These are phyloP conservation scores for Anas capensis DNA, from an alignment of 2,797 vertebrate species.

Conservation along the genomic window DNA sequence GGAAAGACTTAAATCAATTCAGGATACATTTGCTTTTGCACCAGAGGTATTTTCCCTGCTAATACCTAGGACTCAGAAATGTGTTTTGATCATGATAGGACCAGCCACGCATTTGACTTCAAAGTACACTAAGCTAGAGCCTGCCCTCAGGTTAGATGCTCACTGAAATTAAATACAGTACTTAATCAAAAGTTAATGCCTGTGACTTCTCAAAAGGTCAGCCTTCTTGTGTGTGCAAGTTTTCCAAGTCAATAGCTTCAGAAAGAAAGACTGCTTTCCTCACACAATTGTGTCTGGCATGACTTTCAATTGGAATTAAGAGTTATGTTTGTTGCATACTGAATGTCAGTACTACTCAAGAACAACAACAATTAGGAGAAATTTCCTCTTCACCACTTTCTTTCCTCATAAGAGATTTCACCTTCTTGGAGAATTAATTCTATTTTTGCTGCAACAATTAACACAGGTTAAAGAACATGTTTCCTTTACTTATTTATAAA, in stretches of 20 bases:
- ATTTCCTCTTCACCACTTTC: accelerated
- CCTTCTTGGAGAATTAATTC: neutral
- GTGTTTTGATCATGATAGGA: constrained; percentile 17
- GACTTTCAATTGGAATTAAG: neutral
- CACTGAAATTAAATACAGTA: constrained; percentile 63
- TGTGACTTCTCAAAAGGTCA: constrained; percentile 66
- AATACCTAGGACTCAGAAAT: neutral
- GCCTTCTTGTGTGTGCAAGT: neutral
- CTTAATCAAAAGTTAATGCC: constrained; percentile 54
- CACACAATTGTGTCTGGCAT: neutral
- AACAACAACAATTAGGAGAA: neutral
- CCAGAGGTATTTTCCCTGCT: neutral
- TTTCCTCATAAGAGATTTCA: neutral
- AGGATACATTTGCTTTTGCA: neutral
- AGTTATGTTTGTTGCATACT: neutral
- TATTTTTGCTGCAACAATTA: neutral
- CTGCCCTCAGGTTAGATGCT: constrained; percentile 61
- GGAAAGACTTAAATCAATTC: neutral
- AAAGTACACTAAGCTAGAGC: constrained; percentile 43
- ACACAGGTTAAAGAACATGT: neutral
- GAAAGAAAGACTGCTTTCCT: neutral
- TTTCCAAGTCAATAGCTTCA: neutral
- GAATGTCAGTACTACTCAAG: neutral
- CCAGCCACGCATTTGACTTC: constrained; percentile 60
- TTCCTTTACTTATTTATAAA: neutral